Evolutionary conservation across 2,888 invertebrate species (phyloP).

Genomic region (Koerneria pararmatus): DNA sequence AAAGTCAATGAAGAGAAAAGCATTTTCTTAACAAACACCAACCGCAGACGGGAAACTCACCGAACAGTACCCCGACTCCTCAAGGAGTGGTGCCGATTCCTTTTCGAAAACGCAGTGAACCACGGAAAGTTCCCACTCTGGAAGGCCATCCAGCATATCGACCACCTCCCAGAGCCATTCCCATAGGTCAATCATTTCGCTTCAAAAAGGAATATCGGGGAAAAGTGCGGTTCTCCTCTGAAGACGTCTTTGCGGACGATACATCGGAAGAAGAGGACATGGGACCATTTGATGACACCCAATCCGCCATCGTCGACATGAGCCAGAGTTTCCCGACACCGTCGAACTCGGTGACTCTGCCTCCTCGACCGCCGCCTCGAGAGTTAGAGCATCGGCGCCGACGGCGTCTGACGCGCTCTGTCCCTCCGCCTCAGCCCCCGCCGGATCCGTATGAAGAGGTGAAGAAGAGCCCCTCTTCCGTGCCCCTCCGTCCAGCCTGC

Average conservation of each 20-base stretch:
- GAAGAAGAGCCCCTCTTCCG: neutral
- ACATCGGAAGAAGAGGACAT: conserved; percentile 24
- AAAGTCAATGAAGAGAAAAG: too few species aligned
- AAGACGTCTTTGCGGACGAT: conserved; percentile 24
- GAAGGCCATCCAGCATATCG: conserved; percentile 41
- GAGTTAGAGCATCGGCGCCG: neutral
- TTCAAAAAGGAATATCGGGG: conserved; percentile 56
- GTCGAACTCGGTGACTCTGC: neutral
- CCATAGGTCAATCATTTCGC: conserved; percentile 49
- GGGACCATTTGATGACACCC: conserved; percentile 17
- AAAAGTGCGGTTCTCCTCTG: conserved; percentile 25
- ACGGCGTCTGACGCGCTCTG: too few species aligned
- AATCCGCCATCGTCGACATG: conserved; percentile 16
- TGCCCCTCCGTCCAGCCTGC: too few species aligned
- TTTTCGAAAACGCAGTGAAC: conserved; percentile 10
- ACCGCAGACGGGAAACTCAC: conserved; percentile 10
- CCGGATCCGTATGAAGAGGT: conserved; percentile 17
- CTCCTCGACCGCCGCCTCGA: conserved; percentile 13
- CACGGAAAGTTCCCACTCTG: conserved; percentile 36
- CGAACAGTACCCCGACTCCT: neutral
- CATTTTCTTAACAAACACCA: too few species aligned
- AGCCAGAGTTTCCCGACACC: neutral
- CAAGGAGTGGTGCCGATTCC: conserved; percentile 9
- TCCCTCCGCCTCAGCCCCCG: conserved; percentile 5
- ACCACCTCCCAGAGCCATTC: conserved; percentile 29